A percentile compares a stretch with the other conserved stretches of the same genome.
Evolutionary conservation across 2,797 vertebrate species (phyloP).

Genomic region (Salarias fasciatus): DNA sequence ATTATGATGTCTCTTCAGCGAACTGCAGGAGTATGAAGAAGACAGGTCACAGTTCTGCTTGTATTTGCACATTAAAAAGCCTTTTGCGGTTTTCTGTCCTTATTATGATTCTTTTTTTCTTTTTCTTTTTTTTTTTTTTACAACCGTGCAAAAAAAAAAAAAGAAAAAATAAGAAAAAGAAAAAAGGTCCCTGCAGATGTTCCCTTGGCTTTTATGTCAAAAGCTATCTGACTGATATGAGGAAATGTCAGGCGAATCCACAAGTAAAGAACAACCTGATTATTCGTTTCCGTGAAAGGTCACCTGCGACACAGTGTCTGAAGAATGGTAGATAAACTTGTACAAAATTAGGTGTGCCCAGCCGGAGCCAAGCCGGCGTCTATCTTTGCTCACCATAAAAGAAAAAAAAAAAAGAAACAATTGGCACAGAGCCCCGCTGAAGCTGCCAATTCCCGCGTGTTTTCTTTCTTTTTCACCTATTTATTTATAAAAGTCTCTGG

Average conservation of each 20-base stretch:
- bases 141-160: constrained; percentile 9
- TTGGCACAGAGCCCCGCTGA: neutral
- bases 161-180: no score
- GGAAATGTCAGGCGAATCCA: constrained; percentile 73
- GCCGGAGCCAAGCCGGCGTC: neutral
- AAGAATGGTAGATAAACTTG: constrained; percentile 55
- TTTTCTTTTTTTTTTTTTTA: neutral
- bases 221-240: constrained; percentile 67
- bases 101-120: constrained; percentile 47
- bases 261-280: constrained; percentile 58
- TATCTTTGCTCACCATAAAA: neutral
- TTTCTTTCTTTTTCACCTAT: no score
- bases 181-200: constrained; percentile 59
- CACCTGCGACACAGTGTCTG: constrained; percentile 54
- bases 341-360: constrained; percentile 30
- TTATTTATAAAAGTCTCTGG: neutral
- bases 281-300: constrained; percentile 69
- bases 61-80: constrained; percentile 59
- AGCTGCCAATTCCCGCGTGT: neutral
- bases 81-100: constrained; percentile 26
- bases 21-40: constrained; percentile 15
- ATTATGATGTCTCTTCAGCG: constrained; percentile 30
- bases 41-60: constrained; percentile 44
- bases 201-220: constrained; percentile 60
- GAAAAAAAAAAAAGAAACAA: constrained; percentile 12